These are phyloP conservation scores for Dasyurus viverrinus DNA, from an alignment of 2,113 vertebrate genomes.

Conservation along the genomic window DNA sequence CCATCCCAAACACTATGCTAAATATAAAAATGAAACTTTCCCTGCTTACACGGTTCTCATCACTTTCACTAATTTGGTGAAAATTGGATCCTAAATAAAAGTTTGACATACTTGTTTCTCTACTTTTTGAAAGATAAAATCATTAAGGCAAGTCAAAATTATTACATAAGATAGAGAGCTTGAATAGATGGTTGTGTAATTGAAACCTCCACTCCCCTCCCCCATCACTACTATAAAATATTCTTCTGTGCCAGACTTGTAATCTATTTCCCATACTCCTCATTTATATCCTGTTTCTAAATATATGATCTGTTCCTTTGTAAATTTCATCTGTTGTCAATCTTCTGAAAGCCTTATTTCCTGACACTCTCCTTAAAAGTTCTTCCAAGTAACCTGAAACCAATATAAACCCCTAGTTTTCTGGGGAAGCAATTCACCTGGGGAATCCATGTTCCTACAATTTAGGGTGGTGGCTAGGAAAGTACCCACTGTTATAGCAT, in stretches of 20 bases:
- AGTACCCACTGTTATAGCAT: background rate
- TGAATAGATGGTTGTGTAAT: background rate
- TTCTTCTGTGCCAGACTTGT: background rate
- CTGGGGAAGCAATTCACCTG: background rate
- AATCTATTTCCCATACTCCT: background rate
- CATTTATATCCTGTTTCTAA: background rate
- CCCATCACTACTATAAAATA: background rate
- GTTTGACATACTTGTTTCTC: background rate
- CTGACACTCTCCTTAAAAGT: slow-evolving; percentile 31
- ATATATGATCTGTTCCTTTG: background rate
- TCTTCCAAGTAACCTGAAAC: background rate
- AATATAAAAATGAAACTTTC: background rate
- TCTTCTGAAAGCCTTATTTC: slow-evolving; percentile 13
- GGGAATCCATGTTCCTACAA: background rate
- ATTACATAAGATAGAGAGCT: background rate
- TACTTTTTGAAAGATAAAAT: background rate
- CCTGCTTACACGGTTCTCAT: background rate
- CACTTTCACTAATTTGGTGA: background rate
- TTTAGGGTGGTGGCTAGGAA: slow-evolving; percentile 25
- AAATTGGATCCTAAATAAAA: background rate
- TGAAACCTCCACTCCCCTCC: background rate
- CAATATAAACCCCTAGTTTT: background rate
- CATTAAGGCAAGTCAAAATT: background rate
- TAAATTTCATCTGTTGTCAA: background rate
- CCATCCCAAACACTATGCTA: background rate